Evolutionary conservation across 1,140 invertebrate genomes (phyloP), one percentile per base, ranked within the genome.

Genomic region (Danaus plexippus): DNA sequence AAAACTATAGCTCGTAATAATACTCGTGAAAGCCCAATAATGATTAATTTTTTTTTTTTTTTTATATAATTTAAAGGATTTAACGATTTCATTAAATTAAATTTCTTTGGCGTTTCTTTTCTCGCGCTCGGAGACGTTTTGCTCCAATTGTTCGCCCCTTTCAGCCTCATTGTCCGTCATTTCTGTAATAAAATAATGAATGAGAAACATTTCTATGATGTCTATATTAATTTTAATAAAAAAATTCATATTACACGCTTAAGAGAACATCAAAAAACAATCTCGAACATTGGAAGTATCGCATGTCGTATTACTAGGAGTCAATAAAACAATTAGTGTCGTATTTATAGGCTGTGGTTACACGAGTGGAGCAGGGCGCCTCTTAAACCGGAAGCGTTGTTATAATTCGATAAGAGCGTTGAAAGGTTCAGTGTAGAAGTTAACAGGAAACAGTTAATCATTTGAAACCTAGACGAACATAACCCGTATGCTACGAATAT

Each of bases 71-170:
- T 32, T 2, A 32, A 32, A 32, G 22, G 22, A 32, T 32, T 32
- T 32, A 32, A 32, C 22, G 12, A 0, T 51, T 42, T 9, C 42
- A 43, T 42, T 4, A 9, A 46, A 13, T 60, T 50, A 60, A 11
- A 32, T 49, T 8, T 61, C 62, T 55, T 71, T 69, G 7, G 62
- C 59, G 49, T 80, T 70, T 47, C 77, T 61, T 46, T 82, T 79
- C 51, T 72, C 61, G 40, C 74, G 71, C 8, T 78, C 73, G 4
- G 63, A 55, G 7, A 65, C 50, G 0, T 70, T 54, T 0, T 53
- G 47, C 9, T 78, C 76, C 7, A 68, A 63, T 55, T 65, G 63
- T 15, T 77, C 75, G 51, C 72, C 80, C 11, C 52, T 64, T 6
- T 76, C 75, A 8, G 45, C 63, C 8, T 73, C 68, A 40, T 59